phyloP scores from a whole-genome alignment of 1,140 invertebrate genomes.

The Spodoptera frugiperda region DNA sequence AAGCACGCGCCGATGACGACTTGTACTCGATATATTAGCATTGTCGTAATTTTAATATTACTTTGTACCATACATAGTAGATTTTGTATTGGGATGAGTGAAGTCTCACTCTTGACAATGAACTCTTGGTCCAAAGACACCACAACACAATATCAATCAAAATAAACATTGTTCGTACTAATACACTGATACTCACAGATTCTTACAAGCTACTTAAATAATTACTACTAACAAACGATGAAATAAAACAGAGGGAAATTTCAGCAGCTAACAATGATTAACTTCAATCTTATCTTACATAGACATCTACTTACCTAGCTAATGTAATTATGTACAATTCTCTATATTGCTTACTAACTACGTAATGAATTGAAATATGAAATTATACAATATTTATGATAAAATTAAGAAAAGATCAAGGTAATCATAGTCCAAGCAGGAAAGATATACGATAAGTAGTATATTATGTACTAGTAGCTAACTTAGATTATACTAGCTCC shows the following conservation, averaged over 20 bases:
- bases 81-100: slow-evolving; percentile 20
- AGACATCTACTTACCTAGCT: slow-evolving; percentile 38
- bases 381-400: slow-evolving; percentile 42
- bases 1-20: slow-evolving; percentile 38
- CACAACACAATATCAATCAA: background rate
- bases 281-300: slow-evolving; percentile 80
- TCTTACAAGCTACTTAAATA: slow-evolving; percentile 27
- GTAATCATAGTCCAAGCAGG: slow-evolving; percentile 74
- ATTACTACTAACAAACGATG: slow-evolving; percentile 41
- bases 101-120: too few species aligned
- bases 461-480: background rate
- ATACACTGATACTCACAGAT: slow-evolving; percentile 24
- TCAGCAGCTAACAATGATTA: slow-evolving; percentile 76
- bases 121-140: background rate
- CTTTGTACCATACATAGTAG: slow-evolving; percentile 59
- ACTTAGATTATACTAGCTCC: too few species aligned
- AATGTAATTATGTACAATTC: slow-evolving; percentile 46
- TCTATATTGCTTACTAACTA: slow-evolving; percentile 50
- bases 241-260: slow-evolving; percentile 54
- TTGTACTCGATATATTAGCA: slow-evolving; percentile 52
- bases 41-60: slow-evolving; percentile 47
- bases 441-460: slow-evolving; percentile 18
- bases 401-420: slow-evolving; percentile 78
- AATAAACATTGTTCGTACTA: slow-evolving; percentile 4
- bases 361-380: slow-evolving; percentile 48